Base-by-base conservation (phyloP, 1,140 invertebrate species). In the Agraylea sexmaculata region DNA sequence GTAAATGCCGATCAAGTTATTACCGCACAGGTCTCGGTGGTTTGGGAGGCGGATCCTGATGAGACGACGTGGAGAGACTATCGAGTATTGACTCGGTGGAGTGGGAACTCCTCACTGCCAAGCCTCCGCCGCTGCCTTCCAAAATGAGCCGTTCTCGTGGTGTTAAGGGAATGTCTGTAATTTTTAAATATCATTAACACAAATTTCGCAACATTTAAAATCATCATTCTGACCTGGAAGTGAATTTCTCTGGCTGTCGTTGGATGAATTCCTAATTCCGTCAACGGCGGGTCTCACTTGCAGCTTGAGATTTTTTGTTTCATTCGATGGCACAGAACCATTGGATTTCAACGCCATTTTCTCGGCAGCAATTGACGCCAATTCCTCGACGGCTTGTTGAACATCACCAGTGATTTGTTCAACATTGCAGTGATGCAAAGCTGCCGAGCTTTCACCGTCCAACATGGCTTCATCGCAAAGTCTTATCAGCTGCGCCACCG, bases 391-490 rank as follows among this genome's bases (percentile, higher is more conserved):
- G 0, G 47, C 47, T n/a, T 38, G 15, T 38, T 45, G 47, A 17
- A 49, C 43, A 21, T 49, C 47, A 13, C 43, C 23, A 21, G 42
- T 45, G 27, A 45, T 42, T 43, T 84, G 76, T 20, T 73, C 74
- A 16, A 90, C 85, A 59, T 83, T 81, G 17, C 4, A 16, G 7
- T 70, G 72, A 53, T 78, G 71, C 49, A 83, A 53, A 27, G 71
- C 68, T 38, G 69, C 61, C 31, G 70, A 74, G 47, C 78, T 74
- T 27, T 80, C 74, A 19, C 77, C 77, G 48, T 79, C 73, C 3
- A 91, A 66, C 47, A 92, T 64, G 27, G 87, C 82, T 58, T 89
- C 83, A 61, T 95, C 89, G 59, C 89, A 89, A 39, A 92, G 74
- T 53, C 84, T 80, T 45, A 95, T 80, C 38, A 95, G 70, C 58